Conservation (phyloP, 2,797 vertebrate genomes). For the Oryzias dopingdopingensis region DNA sequence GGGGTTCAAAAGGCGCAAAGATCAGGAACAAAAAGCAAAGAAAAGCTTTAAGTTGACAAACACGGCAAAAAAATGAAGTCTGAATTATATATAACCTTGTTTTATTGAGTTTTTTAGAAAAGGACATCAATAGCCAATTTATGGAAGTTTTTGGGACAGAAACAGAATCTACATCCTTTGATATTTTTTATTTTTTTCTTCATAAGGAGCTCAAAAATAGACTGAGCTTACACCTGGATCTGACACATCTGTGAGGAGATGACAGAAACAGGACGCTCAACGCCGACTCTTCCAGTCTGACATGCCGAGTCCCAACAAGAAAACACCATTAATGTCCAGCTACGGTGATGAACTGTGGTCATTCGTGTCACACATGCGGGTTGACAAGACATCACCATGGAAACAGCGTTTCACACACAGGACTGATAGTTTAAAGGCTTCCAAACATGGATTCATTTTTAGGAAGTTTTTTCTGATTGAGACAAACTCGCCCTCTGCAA, state of each 20-base stretch:
- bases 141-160: background rate
- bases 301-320: background rate
- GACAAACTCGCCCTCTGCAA: no score
- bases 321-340: conserved; percentile 8
- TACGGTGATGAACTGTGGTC: no score
- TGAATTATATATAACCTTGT: no score
- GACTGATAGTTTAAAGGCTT: background rate
- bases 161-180: background rate
- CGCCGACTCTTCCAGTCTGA: background rate
- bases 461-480: background rate
- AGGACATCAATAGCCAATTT: no score
- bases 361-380: background rate
- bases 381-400: background rate
- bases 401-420: no score
- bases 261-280: background rate
- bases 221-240: conserved; percentile 16
- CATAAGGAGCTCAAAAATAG: background rate
- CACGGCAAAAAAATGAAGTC: no score
- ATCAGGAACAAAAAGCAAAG: background rate
- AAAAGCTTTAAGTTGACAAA: no score
- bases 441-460: background rate
- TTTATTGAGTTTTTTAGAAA: no score
- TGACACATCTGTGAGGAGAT: background rate
- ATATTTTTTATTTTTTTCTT: background rate
- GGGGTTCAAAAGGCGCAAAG: conserved; percentile 5